phyloP scores from a whole-genome alignment of 92 coral and sea anemone species.

The Paragorgia papillata region DNA sequence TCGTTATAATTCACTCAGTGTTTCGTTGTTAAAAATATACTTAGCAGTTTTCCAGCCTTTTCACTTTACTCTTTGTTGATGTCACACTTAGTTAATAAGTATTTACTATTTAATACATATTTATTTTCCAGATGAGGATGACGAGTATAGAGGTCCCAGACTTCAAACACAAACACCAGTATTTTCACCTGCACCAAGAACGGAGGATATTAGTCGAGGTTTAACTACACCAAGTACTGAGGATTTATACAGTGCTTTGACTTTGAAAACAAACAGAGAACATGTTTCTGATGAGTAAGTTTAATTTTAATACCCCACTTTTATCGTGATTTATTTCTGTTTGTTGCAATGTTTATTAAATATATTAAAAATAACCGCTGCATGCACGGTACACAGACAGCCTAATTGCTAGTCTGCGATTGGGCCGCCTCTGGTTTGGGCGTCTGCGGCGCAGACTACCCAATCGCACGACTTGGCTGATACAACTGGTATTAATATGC shows the following conservation, averaged over 20 bases:
- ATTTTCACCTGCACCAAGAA: slow-evolving; percentile 87
- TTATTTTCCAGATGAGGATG: slow-evolving; percentile 71
- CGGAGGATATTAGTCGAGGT: slow-evolving; percentile 48
- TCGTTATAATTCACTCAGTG: no score
- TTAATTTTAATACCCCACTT: neutral
- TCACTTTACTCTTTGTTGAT: no score
- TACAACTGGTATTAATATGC: no score
- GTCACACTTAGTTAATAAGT: no score
- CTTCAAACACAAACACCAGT: slow-evolving; percentile 73
- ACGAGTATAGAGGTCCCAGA: slow-evolving; percentile 59
- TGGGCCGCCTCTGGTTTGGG: no score
- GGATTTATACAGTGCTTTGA: slow-evolving; percentile 80
- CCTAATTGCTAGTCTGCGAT: no score
- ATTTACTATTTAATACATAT: no score
- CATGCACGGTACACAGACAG: no score
- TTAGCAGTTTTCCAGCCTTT: no score
- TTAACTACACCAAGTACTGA: slow-evolving; percentile 79
- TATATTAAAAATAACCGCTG: no score
- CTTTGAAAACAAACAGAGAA: slow-evolving; percentile 63
- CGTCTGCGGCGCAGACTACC: no score
- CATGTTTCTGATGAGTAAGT: slow-evolving; percentile 56
- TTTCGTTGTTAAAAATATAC: neutral
- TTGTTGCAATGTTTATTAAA: neutral
- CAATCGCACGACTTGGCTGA: no score
- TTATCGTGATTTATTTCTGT: neutral